phyloP scores from a whole-genome alignment of 1,140 invertebrate genomes.

The Trichonephila inaurata region DNA sequence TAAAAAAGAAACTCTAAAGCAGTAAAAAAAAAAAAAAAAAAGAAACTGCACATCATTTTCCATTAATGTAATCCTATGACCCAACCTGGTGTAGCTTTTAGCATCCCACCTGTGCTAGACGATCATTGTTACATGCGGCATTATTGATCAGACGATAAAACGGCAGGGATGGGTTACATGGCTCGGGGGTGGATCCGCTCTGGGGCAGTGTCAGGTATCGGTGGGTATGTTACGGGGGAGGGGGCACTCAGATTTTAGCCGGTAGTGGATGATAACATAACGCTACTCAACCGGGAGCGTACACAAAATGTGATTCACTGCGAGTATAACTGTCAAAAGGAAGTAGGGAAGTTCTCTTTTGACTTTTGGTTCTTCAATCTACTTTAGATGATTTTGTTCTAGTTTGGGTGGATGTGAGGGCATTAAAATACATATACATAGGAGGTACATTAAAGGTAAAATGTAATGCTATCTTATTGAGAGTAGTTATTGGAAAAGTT shows the following conservation, averaged over 20 bases:
- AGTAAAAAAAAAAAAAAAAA: background rate
- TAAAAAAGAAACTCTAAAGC: background rate
- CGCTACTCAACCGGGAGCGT: background rate
- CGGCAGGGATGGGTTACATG: constrained; percentile 41
- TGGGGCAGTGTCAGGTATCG: constrained; percentile 44
- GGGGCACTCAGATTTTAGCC: constrained; percentile 4
- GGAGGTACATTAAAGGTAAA: too few relatives aligned
- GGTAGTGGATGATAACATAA: constrained; percentile 29
- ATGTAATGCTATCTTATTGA: too few relatives aligned
- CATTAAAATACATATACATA: too few relatives aligned
- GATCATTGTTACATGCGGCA: constrained; percentile 43
- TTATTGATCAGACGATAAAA: constrained; percentile 65
- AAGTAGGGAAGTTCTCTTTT: background rate
- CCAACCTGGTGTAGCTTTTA: background rate
- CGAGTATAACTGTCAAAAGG: background rate
- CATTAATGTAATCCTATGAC: constrained; percentile 55
- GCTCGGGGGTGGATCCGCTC: constrained; percentile 37
- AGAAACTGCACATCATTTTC: background rate
- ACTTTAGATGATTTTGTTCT: too few relatives aligned
- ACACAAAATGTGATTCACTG: background rate
- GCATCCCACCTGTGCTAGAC: constrained; percentile 31
- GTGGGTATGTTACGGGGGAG: background rate
- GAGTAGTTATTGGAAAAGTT: too few relatives aligned
- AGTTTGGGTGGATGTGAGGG: too few relatives aligned
- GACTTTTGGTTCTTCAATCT: background rate